Evolutionary conservation across 2,113 vertebrate species (phyloP), one percentile per base, ranked within the genome.

Genomic region (Sinocyclocheilus anshuiensis): DNA sequence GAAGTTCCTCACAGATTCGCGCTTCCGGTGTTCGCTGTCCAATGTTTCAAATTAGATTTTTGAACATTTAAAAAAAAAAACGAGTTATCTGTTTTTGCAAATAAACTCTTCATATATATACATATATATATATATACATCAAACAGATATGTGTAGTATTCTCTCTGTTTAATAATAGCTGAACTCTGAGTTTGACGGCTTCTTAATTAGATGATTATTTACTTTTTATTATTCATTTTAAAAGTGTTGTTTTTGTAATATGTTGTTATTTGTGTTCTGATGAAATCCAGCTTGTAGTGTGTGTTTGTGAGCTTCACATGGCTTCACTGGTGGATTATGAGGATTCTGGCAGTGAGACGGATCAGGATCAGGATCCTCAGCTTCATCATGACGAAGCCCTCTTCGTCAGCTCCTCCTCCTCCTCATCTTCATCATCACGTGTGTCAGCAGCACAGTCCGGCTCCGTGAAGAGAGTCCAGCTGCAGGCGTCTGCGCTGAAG

Each of bases 261-360:
- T 55, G 53, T 55, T 55, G 1, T 55, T 18, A 6, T 53, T 4
- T 53, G 2, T 55, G 53, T 55, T 55, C 1, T 55, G 50, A 4
- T 53, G 48, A 4, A 4, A 50, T 55, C 3, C 18, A 11, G 6
- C 24, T 2, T 61, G 15, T 39, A 13, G 55, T 42, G 20, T 48
- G 39, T 15, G 53, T 63, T 15, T 24, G 45, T 26, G 42, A 74
- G 20, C 20, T 88, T 81, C 84, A 97, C 3, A 61, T 99, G 98
- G 94, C 93, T 82, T 96, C 96, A 0, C 89, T 99, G 88, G 98
- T 99, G 91, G 95, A 95, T 55, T 99, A 99, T 85, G 97, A 98
- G 3, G 96, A 98, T 83, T 99, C 98, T 4, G 97, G 96, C 84
- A 95, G 96, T 1, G 97, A 97, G 78, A 87, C 63, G 6, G 65